phyloP scores from a whole-genome alignment of 2,797 vertebrate genomes.

The Sciaenops ocellatus region DNA sequence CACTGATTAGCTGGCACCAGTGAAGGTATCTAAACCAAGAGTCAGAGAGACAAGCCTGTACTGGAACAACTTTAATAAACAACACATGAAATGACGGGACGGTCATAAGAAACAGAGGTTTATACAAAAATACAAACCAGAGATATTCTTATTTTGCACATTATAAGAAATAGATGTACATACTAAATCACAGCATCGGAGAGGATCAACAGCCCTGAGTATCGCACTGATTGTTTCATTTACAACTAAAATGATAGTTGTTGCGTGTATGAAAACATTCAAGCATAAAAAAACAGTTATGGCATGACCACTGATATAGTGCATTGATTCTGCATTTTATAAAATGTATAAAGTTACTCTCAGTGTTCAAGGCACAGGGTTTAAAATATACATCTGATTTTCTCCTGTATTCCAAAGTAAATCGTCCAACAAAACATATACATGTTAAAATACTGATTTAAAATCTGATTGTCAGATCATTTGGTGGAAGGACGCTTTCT shows the following conservation, averaged over 20 bases:
- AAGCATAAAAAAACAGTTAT: not conserved
- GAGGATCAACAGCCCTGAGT: constrained; percentile 55
- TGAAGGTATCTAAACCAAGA: not conserved
- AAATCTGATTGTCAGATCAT: constrained; percentile 11
- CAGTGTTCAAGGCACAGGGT: constrained; percentile 41
- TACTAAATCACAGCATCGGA: constrained; percentile 16
- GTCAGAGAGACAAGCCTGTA: not conserved
- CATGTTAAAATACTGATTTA: not conserved
- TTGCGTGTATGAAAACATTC: constrained; percentile 24
- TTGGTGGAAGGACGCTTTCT: not conserved
- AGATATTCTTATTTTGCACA: constrained; percentile 26
- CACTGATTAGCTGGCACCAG: not conserved
- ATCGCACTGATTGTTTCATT: constrained; percentile 39
- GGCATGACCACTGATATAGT: not conserved
- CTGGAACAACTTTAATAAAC: constrained; percentile 47
- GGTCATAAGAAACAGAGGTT: constrained; percentile 8
- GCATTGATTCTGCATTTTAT: constrained; percentile 26
- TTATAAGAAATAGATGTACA: constrained; percentile 7
- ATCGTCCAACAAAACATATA: not conserved
- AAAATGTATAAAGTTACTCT: constrained; percentile 25
- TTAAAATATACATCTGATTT: not conserved
- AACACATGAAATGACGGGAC: not conserved
- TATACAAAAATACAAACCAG: constrained; percentile 38
- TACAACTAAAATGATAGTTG: constrained; percentile 17
- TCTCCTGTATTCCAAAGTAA: not conserved